Evolutionary conservation across 2,888 invertebrate species (phyloP).

Genomic region (Drosophila neoperkinsi): DNA sequence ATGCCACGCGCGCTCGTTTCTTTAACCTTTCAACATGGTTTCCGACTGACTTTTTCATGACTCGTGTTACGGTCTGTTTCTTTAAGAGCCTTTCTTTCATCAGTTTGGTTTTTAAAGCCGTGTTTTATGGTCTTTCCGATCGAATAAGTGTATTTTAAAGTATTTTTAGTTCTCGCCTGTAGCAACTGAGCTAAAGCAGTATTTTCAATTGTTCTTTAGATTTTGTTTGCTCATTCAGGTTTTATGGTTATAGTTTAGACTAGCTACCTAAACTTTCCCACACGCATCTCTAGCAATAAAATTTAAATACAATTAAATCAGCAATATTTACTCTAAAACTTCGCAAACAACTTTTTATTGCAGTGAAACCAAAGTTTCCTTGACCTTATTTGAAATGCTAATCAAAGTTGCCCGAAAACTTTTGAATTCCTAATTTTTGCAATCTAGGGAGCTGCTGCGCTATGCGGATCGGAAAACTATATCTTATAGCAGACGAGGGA

Average conservation of each 20-base stretch:
- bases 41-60: conserved; percentile 9
- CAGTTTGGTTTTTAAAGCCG: background rate
- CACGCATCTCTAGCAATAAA: background rate
- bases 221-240: background rate
- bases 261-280: background rate
- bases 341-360: background rate
- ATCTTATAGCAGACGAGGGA: background rate
- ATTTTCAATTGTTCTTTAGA: background rate
- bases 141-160: background rate
- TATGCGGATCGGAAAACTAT: background rate
- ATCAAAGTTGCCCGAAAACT: background rate
- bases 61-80: conserved; percentile 3
- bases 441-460: background rate
- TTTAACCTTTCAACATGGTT: conserved; percentile 31
- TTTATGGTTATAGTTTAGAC: background rate
- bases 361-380: background rate
- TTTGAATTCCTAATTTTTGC: background rate
- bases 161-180: background rate
- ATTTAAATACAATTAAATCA: background rate
- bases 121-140: background rate
- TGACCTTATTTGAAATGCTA: background rate
- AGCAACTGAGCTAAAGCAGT: background rate
- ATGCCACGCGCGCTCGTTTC: background rate
- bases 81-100: background rate
- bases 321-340: background rate